Conservation (phyloP, 1,140 invertebrate genomes). For the Neotoxoptera formosana region DNA sequence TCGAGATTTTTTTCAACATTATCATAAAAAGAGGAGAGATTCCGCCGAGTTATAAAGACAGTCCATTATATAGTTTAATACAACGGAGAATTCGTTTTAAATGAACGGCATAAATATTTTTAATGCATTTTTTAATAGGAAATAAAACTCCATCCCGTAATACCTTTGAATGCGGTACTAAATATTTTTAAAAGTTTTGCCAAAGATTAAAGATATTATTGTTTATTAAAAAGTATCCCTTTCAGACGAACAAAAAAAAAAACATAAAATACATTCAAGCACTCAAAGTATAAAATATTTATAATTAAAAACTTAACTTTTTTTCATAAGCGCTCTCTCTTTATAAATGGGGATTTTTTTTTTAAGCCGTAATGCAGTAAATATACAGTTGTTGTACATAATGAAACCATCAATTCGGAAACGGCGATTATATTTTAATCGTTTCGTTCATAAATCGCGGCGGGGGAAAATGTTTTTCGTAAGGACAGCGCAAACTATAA, state of each 20-base stretch:
- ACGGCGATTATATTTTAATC: neutral
- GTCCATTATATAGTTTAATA: slow-evolving; percentile 47
- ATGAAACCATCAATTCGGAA: neutral
- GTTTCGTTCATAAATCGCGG: neutral
- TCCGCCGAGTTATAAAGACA: slow-evolving; percentile 31
- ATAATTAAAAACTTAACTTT: slow-evolving; percentile 46
- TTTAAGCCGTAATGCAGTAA: neutral
- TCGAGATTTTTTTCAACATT: slow-evolving; percentile 8
- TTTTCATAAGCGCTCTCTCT: slow-evolving; percentile 15
- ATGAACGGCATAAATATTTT: slow-evolving; percentile 53
- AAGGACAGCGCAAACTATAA: neutral
- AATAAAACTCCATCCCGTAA: slow-evolving; percentile 39
- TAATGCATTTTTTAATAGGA: slow-evolving; percentile 48
- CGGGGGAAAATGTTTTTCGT: neutral
- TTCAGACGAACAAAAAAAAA: slow-evolving; percentile 7
- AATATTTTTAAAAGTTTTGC: slow-evolving; percentile 55
- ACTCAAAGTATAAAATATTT: slow-evolving; percentile 25
- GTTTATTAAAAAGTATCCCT: slow-evolving; percentile 35
- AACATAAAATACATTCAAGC: neutral
- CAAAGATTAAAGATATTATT: slow-evolving; percentile 42
- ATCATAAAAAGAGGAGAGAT: slow-evolving; percentile 23
- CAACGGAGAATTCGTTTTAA: slow-evolving; percentile 40
- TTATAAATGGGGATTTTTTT: neutral
- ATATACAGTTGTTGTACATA: neutral
- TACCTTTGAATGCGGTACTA: slow-evolving; percentile 38